Percentiles rank a stretch among this genome's conserved stretches.
Conservation (phyloP, 2,113 vertebrate genomes). For the Nanger granti region DNA sequence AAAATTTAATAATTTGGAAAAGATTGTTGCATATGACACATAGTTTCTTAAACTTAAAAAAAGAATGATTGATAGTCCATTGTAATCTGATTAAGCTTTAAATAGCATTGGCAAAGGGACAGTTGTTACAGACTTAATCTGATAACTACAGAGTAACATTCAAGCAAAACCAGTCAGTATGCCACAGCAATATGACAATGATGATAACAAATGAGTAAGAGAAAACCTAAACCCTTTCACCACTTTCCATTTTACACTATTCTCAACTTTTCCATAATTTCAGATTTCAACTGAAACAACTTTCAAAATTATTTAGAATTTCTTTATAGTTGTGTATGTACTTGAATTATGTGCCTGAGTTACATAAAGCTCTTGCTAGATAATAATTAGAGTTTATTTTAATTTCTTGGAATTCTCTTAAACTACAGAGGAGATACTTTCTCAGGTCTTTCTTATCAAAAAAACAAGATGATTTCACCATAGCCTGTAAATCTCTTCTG, state of each 20-base stretch:
- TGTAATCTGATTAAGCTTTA: not conserved
- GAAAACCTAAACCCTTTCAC: not conserved
- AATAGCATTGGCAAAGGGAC: not conserved
- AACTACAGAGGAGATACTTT: not conserved
- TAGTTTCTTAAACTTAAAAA: not conserved
- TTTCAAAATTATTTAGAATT: not conserved
- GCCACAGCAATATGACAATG: not conserved
- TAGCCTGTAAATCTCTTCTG: not conserved
- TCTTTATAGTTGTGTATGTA: not conserved
- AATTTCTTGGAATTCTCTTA: not conserved
- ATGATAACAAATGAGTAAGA: not conserved
- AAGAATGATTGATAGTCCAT: not conserved
- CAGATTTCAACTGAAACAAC: not conserved
- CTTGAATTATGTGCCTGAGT: not conserved
- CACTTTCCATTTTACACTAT: not conserved
- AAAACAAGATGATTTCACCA: not conserved
- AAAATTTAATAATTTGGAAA: conserved; percentile 35
- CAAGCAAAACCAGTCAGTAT: not conserved
- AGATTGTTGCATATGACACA: not conserved
- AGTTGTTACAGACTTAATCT: conserved; percentile 8
- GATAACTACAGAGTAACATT: not conserved
- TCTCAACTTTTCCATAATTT: not conserved
- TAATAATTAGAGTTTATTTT: not conserved
- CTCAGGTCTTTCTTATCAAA: not conserved
- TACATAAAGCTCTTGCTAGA: not conserved